Evolutionary conservation across 1,140 invertebrate genomes (phyloP), one percentile per base, ranked within the genome.

Genomic region (Colletes latitarsis): DNA sequence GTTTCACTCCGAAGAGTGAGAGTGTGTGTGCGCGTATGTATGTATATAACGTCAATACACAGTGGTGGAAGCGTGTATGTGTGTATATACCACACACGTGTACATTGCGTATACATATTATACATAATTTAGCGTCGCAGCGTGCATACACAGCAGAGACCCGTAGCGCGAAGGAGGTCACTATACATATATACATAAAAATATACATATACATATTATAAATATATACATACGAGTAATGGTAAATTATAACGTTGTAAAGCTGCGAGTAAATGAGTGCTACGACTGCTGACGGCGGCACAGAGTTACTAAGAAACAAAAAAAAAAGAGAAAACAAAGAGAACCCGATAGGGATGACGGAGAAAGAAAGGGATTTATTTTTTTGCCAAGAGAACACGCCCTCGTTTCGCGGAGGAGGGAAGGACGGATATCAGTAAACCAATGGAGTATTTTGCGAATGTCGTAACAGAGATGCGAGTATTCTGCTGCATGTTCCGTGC

Each of bases 91-190:
- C n/a, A 62, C 55, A 69, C 64, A 49, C 57, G 64, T 81, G 78
- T 69, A 81, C 57, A 84, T 84, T 87, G 81, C 85, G 81, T 86
- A 85, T 82, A 88, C 75, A 83, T 82, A 82, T 68, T 77, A 85
- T 60, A 81, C 49, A 78, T 70, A 76, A 57, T 62, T 73, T 60
- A 81, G 46, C 46, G 30, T 69, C 72, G 78, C 72, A 68, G 6
- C 78, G 64, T 81, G 55, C 57, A 76, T 81, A 81, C 63, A 68
- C 72, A 62, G 46, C 69, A 73, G n/a, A 49, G 53, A 68, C 43
- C 8, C 41, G 46, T 76, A 62, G 55, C 60, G 60, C 55, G 64
- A 81, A 77, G 72, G 62, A 81, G 73, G 72, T 63, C 57, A 77
- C 73, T 68, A 81, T 68, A 81, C 49, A 66, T 80, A 80, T 66